Conservation (phyloP, 2,888 invertebrate species). For the Philaethria dido region DNA sequence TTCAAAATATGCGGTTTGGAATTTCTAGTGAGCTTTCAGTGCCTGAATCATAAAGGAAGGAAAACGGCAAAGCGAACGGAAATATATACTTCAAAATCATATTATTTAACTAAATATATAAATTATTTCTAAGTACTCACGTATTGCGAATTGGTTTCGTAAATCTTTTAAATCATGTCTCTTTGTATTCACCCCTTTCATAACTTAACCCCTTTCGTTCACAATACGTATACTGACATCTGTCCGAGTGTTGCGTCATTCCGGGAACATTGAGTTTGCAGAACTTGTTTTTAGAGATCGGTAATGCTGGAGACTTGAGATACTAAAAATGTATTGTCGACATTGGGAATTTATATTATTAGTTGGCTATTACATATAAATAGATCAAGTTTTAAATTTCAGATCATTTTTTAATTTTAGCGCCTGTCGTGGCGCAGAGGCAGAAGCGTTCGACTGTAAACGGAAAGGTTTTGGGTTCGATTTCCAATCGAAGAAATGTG, state of each 20-base stretch:
- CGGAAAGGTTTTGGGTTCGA: too few relatives aligned
- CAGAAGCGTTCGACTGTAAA: too few relatives aligned
- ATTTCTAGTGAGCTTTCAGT: too few relatives aligned
- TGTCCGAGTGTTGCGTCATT: constrained; percentile 20
- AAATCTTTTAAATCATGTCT: background rate
- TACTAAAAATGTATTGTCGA: too few relatives aligned
- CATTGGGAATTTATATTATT: background rate
- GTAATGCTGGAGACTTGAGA: background rate
- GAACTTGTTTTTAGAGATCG: constrained; percentile 35
- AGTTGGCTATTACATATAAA: background rate
- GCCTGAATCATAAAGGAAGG: too few relatives aligned
- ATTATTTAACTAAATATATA: background rate
- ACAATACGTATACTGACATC: background rate
- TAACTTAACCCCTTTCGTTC: constrained; percentile 7
- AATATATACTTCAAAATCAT: background rate
- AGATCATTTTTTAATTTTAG: too few relatives aligned
- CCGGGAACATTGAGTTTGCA: constrained; percentile 16
- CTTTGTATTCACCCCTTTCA: constrained; percentile 3
- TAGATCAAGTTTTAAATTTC: too few relatives aligned
- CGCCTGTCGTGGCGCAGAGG: too few relatives aligned
- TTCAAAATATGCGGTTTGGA: too few relatives aligned
- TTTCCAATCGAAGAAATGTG: too few relatives aligned
- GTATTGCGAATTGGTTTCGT: background rate
- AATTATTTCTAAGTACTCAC: background rate
- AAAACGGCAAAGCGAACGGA: constrained; percentile 4